Evolutionary conservation across 2,888 invertebrate genomes (phyloP).

Genomic region (Temnothorax ravouxi): DNA sequence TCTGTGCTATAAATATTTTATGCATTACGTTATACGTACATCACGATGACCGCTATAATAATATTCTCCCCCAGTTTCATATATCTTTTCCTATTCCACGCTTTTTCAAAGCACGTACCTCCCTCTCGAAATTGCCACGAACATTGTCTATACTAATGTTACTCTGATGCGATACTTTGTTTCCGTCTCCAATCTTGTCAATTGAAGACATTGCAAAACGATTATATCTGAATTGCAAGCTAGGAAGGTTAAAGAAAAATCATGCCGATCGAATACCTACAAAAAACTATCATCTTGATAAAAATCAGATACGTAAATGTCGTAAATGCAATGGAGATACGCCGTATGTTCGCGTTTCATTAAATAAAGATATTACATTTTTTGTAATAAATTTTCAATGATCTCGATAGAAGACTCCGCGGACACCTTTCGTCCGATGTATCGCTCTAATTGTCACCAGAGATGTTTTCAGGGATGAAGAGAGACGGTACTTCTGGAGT

Average conservation of each 20-base stretch:
- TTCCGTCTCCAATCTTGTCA: neutral
- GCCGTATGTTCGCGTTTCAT: neutral
- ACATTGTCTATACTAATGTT: slow-evolving; percentile 31
- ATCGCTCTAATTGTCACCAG: slow-evolving; percentile 67
- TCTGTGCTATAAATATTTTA: slow-evolving; percentile 74
- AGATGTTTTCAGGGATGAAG: slow-evolving; percentile 70
- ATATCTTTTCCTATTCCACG: slow-evolving; percentile 61
- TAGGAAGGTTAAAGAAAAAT: neutral
- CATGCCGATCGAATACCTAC: neutral
- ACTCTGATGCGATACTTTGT: neutral
- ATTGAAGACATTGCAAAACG: neutral
- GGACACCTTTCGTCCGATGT: slow-evolving; percentile 42
- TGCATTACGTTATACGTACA: slow-evolving; percentile 69
- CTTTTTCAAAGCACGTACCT: neutral
- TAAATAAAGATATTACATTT: neutral
- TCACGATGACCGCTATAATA: slow-evolving; percentile 68
- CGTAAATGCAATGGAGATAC: neutral
- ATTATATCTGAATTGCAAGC: neutral
- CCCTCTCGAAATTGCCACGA: slow-evolving; percentile 20
- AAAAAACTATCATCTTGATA: neutral
- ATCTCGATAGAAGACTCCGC: slow-evolving; percentile 18
- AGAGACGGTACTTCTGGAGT: slow-evolving; percentile 69
- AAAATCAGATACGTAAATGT: neutral
- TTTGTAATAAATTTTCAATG: slow-evolving; percentile 1
- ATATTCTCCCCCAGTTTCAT: slow-evolving; percentile 59